These are phyloP conservation scores for Lasiurus cinereus DNA, from an alignment of 2,113 vertebrate genomes.

Conservation along the genomic window DNA sequence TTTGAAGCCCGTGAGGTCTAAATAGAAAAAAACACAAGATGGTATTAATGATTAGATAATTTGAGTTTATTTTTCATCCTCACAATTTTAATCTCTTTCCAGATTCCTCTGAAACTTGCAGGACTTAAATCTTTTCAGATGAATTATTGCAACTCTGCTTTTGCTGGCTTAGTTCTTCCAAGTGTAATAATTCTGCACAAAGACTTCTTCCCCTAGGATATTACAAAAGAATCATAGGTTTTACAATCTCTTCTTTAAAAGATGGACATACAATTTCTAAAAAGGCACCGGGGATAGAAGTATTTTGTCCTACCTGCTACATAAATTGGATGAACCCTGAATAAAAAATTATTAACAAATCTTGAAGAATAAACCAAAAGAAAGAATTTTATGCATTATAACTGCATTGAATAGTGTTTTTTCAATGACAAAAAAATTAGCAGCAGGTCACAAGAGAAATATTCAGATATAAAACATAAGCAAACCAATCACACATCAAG, in stretches of 20 bases:
- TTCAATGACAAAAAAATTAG: constrained; percentile 18
- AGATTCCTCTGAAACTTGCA: neutral
- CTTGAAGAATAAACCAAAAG: constrained; percentile 42
- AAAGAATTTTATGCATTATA: neutral
- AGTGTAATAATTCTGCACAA: constrained; percentile 15
- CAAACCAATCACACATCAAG: constrained; percentile 4
- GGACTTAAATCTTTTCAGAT: constrained; percentile 2
- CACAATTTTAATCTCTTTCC: constrained; percentile 50
- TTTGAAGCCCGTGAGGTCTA: constrained; percentile 96
- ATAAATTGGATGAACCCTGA: neutral
- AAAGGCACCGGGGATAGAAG: neutral
- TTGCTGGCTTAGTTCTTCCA: neutral
- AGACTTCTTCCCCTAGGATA: neutral
- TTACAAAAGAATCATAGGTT: neutral
- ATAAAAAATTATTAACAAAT: constrained; percentile 17
- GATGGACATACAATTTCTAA: neutral
- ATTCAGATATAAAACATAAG: constrained; percentile 43
- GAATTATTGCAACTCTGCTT: neutral
- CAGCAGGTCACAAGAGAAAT: constrained; percentile 8
- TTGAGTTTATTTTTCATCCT: constrained; percentile 21
- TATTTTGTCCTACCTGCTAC: neutral
- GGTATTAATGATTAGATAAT: neutral
- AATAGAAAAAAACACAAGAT: constrained; percentile 75
- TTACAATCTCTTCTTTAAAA: constrained; percentile 25
- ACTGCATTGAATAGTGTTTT: neutral